Percentiles rank a stretch among this genome's conserved stretches.
Conservation (phyloP, 1,140 invertebrate species). For the Heliconius congener region DNA sequence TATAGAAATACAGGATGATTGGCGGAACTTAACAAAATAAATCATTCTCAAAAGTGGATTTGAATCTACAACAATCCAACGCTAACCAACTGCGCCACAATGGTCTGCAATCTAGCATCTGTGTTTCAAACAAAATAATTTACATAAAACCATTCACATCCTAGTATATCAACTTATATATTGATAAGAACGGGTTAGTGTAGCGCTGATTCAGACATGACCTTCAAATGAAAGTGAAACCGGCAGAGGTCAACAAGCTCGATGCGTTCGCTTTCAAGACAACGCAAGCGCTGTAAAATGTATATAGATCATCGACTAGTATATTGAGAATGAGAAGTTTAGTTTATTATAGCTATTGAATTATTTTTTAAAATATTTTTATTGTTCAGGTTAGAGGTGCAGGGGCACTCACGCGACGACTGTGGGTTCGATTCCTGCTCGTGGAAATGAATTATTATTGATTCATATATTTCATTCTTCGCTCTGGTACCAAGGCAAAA, state of each 20-base stretch:
- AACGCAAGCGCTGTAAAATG: slow-evolving; percentile 10
- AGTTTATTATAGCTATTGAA: too few relatives aligned
- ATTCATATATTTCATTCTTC: too few relatives aligned
- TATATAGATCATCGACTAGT: slow-evolving; percentile 5
- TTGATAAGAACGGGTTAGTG: slow-evolving; percentile 10
- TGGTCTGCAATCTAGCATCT: not conserved
- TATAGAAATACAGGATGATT: too few relatives aligned
- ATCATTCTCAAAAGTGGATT: too few relatives aligned
- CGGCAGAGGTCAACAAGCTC: slow-evolving; percentile 15
- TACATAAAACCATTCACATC: not conserved
- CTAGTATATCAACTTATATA: slow-evolving; percentile 5
- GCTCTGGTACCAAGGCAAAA: too few relatives aligned
- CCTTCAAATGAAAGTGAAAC: slow-evolving; percentile 20
- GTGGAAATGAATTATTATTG: too few relatives aligned
- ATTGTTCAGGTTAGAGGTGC: too few relatives aligned
- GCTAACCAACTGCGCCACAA: not conserved
- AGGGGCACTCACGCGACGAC: too few relatives aligned
- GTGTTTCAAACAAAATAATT: not conserved
- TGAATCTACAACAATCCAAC: not conserved
- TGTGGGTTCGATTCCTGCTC: too few relatives aligned
- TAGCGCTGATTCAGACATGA: slow-evolving; percentile 6
- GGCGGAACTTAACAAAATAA: too few relatives aligned
- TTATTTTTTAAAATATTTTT: too few relatives aligned
- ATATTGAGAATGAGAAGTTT: not conserved
- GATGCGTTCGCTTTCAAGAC: slow-evolving; percentile 13